Percentiles rank a stretch among this genome's conserved stretches.
Conservation (phyloP, 2,797 vertebrate species). For the Nyctalus aviator region DNA sequence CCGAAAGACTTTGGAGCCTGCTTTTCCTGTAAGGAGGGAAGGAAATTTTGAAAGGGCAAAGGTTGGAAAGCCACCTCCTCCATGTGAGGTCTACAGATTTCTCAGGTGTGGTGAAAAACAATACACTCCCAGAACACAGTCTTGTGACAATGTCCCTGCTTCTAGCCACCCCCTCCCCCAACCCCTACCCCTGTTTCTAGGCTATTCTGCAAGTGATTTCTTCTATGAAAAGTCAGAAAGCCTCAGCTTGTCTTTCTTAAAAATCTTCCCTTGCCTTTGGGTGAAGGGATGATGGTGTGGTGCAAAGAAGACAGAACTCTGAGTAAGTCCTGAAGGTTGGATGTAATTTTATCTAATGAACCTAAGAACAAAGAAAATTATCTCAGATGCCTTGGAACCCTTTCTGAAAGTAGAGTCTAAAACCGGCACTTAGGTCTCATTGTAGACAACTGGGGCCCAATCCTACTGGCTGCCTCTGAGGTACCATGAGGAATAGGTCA, state of each 20-base stretch:
- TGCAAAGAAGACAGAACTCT: background rate
- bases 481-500: background rate
- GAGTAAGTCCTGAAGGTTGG: background rate
- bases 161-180: no score
- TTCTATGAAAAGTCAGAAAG: background rate
- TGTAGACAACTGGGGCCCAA: background rate
- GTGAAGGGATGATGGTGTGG: background rate
- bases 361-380: background rate
- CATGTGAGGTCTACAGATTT: background rate
- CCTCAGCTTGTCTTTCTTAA: background rate
- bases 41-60: background rate
- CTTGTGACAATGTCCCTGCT: background rate
- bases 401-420: background rate
- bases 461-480: background rate
- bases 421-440: background rate
- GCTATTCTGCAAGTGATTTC: background rate
- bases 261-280: background rate
- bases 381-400: background rate
- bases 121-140: background rate
- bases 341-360: background rate
- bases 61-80: background rate
- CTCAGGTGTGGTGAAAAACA: background rate
- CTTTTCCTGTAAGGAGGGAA: constrained; percentile 30
- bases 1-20: background rate
- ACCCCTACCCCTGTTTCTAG: background rate